Percentiles rank a stretch among this genome's conserved stretches.
Evolutionary conservation across 2,888 invertebrate genomes (phyloP).

Genomic region (Zelleria hepariella): DNA sequence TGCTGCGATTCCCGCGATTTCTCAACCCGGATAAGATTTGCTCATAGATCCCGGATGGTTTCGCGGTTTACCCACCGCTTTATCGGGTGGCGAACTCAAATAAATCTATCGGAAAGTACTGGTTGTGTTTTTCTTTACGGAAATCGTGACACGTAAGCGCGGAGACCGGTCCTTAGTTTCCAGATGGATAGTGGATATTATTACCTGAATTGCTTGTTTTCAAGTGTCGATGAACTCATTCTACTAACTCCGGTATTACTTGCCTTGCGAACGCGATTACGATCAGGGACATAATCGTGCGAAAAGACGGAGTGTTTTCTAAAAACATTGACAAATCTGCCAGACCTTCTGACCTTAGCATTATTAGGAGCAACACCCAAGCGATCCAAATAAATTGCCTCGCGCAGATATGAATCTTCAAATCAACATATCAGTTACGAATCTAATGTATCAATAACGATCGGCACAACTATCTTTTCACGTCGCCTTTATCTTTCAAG

Average conservation of each 20-base stretch:
- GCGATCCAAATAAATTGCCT: neutral
- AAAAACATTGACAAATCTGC: neutral
- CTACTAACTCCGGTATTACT: neutral
- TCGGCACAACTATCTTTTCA: slow-evolving; percentile 1
- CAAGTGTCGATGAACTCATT: slow-evolving; percentile 27
- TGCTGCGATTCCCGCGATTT: slow-evolving; percentile 55
- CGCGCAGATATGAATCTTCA: slow-evolving; percentile 1
- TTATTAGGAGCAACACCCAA: neutral
- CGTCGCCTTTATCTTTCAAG: neutral
- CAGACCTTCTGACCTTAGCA: neutral
- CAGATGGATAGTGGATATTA: slow-evolving; percentile 30
- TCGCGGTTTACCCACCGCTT: slow-evolving; percentile 57
- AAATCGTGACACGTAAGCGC: slow-evolving; percentile 52
- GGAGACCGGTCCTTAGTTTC: slow-evolving; percentile 33
- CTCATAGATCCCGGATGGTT: slow-evolving; percentile 56
- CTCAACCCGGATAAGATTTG: slow-evolving; percentile 55
- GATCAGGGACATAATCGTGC: neutral
- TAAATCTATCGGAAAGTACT: slow-evolving; percentile 55
- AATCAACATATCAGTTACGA: neutral
- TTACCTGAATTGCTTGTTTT: slow-evolving; percentile 17
- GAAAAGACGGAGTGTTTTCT: neutral
- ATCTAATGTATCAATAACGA: slow-evolving; percentile 2
- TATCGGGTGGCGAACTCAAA: slow-evolving; percentile 56
- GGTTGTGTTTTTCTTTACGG: slow-evolving; percentile 47
- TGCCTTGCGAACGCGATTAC: neutral